These are phyloP conservation scores for Bergia sp. DNA, from an alignment of 92 coral and sea anemone species.

Conservation along the genomic window DNA sequence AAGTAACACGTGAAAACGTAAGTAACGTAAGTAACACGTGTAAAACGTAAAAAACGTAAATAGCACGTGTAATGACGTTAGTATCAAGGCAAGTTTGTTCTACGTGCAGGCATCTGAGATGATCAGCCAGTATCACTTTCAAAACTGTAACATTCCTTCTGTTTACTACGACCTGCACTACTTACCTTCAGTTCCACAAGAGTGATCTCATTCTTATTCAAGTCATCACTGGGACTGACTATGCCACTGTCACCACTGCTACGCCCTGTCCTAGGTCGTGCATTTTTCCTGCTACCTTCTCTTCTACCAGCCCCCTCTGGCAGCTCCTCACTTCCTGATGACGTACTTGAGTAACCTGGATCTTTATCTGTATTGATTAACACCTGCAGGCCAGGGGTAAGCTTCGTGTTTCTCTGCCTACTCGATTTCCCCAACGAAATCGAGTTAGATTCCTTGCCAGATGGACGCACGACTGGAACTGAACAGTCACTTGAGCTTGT, in stretches of 20 bases:
- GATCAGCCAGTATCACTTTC: too few species aligned
- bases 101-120: too few species aligned
- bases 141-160: too few species aligned
- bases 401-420: constrained; percentile 20
- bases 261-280: constrained; percentile 2
- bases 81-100: too few species aligned
- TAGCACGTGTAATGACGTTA: too few species aligned
- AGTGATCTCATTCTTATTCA: constrained; percentile 31
- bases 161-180: too few species aligned
- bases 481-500: constrained; percentile 1
- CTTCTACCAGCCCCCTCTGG: not conserved
- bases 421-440: not conserved
- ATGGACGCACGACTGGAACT: not conserved
- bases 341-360: constrained; percentile 32
- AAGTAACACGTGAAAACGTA: too few species aligned
- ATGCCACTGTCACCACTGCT: constrained; percentile 26
- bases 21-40: too few species aligned
- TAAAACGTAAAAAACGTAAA: too few species aligned
- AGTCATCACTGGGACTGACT: constrained; percentile 26
- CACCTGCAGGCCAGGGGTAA: constrained; percentile 4
- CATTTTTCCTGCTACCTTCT: not conserved
- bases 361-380: constrained; percentile 16
- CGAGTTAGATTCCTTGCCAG: not conserved
- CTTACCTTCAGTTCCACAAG: constrained; percentile 40
- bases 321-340: constrained; percentile 36